Conservation (phyloP, 2,797 vertebrate species). For the Babyrousa celebensis region DNA sequence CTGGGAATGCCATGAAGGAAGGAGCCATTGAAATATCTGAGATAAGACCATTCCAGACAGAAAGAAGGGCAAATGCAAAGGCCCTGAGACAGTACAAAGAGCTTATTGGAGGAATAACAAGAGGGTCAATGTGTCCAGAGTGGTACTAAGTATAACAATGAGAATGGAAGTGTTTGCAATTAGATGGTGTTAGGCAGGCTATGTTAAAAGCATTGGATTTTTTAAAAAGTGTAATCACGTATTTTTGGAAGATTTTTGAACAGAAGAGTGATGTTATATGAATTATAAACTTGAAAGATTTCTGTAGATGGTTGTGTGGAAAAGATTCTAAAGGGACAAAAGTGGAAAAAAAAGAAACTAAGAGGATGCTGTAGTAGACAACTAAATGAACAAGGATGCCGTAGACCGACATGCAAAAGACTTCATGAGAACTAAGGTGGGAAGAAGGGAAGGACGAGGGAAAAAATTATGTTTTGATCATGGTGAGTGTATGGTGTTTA, state of each 20-base stretch:
- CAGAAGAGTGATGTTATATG: background rate
- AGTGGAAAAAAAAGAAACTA: background rate
- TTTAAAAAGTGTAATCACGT: background rate
- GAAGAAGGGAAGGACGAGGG: background rate
- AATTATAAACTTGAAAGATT: background rate
- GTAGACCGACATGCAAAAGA: background rate
- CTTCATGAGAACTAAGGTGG: background rate
- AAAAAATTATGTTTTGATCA: slow-evolving; percentile 3
- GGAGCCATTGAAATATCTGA: background rate
- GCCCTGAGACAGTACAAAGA: background rate
- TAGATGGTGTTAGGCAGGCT: background rate
- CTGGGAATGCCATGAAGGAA: background rate
- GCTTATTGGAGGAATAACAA: background rate
- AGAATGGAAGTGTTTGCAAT: background rate
- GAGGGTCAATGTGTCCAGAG: background rate
- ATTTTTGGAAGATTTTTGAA: slow-evolving; percentile 35
- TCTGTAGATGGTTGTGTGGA: background rate
- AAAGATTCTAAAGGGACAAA: background rate
- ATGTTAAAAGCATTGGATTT: background rate
- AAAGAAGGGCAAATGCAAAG: background rate
- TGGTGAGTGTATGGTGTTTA: background rate
- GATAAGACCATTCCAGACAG: background rate
- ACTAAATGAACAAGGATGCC: background rate
- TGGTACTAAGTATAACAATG: background rate
- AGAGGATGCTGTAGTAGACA: background rate